Evolutionary conservation across 2,888 invertebrate genomes (phyloP).

Genomic region (Halictus quadricinctus): DNA sequence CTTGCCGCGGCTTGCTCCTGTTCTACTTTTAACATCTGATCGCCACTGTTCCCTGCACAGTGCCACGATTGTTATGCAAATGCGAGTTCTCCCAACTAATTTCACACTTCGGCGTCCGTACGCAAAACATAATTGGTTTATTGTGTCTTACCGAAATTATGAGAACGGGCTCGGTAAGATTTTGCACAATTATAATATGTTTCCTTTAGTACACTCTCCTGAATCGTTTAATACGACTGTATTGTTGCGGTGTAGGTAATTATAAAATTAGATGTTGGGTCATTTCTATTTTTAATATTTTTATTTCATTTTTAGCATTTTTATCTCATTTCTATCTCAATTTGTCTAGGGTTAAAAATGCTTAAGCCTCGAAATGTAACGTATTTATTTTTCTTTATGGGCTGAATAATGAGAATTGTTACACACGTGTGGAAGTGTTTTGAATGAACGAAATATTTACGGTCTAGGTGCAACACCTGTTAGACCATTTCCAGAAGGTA

Average conservation of each 20-base stretch:
- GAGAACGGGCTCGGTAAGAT: not conserved
- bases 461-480: too few species aligned
- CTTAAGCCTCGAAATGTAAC: too few species aligned
- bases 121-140: not conserved
- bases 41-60: not conserved
- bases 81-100: not conserved
- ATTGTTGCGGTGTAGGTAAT: too few species aligned
- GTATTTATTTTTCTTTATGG: too few species aligned
- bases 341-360: too few species aligned
- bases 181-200: not conserved
- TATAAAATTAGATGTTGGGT: not conserved
- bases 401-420: too few species aligned
- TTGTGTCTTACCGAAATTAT: not conserved
- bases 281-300: not conserved
- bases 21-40: constrained; percentile 8
- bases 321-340: not conserved
- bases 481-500: too few species aligned
- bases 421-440: too few species aligned
- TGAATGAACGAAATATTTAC: too few species aligned
- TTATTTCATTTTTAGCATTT: not conserved
- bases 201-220: not conserved
- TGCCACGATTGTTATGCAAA: not conserved
- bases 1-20: not conserved
- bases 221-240: too few species aligned
- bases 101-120: not conserved